phyloP scores from a whole-genome alignment of 2,113 vertebrate species.

The Strix aluco region DNA sequence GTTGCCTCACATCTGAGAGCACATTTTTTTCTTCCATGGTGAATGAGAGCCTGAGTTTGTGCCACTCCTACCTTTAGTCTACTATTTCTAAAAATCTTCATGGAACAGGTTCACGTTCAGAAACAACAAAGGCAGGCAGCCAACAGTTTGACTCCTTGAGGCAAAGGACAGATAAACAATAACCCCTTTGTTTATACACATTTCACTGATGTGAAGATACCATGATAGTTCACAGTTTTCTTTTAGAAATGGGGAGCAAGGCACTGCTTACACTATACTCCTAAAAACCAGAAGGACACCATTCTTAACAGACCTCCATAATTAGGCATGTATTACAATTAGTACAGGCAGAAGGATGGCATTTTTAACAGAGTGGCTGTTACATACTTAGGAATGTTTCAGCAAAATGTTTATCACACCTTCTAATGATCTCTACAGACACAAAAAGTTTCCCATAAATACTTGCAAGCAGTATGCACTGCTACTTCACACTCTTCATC shows the following conservation, averaged over 20 bases:
- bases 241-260: neutral
- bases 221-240: neutral
- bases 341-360: neutral
- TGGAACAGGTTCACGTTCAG: rapidly evolving
- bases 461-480: neutral
- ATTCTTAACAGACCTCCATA: neutral
- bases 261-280: neutral
- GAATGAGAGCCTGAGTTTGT: neutral
- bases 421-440: neutral
- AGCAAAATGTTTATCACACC: neutral
- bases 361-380: neutral
- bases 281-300: neutral
- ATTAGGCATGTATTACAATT: neutral
- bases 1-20: neutral
- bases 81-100: neutral
- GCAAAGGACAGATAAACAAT: neutral
- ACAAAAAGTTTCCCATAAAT: neutral
- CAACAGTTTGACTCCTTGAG: neutral
- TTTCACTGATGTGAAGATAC: neutral
- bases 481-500: neutral
- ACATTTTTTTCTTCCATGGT: neutral
- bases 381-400: neutral
- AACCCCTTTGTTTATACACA: neutral
- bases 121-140: neutral
- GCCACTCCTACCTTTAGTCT: neutral